A percentile compares a stretch with the other conserved stretches of the same genome.
These are phyloP conservation scores for Melinopterus prodromus DNA, from an alignment of 2,888 invertebrate species.

Conservation along the genomic window DNA sequence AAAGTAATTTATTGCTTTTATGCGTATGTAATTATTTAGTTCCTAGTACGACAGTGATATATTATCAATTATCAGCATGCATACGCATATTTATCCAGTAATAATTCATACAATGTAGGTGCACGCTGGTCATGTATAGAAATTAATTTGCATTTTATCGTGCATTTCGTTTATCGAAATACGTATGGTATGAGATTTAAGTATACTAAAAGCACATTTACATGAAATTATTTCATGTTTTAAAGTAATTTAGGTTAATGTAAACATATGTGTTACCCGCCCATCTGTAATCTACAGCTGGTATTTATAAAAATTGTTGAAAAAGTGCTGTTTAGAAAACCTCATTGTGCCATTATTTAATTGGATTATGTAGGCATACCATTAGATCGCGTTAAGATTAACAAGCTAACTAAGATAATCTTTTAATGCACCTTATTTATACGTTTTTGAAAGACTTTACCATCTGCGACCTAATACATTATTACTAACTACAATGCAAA, in stretches of 20 bases:
- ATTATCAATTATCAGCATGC: background rate
- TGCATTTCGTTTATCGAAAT: background rate
- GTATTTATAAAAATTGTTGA: background rate
- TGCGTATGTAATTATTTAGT: background rate
- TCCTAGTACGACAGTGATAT: background rate
- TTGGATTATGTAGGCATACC: background rate
- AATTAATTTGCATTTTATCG: background rate
- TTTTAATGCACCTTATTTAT: background rate
- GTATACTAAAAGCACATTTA: background rate
- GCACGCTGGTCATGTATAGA: background rate
- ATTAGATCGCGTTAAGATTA: background rate
- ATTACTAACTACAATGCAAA: too few relatives aligned
- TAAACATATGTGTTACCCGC: background rate
- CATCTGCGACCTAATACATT: too few relatives aligned
- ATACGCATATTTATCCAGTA: background rate
- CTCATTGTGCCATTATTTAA: background rate
- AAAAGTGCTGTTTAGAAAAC: background rate
- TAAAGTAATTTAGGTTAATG: background rate
- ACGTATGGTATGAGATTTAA: background rate
- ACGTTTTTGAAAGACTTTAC: background rate
- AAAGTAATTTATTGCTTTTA: constrained; percentile 10
- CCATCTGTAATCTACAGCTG: background rate
- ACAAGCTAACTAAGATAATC: too few relatives aligned
- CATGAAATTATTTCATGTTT: constrained; percentile 9
- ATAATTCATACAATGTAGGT: background rate